These are phyloP conservation scores for Actinernus sp. DNA, from an alignment of 92 coral and sea anemone genomes.

Conservation along the genomic window DNA sequence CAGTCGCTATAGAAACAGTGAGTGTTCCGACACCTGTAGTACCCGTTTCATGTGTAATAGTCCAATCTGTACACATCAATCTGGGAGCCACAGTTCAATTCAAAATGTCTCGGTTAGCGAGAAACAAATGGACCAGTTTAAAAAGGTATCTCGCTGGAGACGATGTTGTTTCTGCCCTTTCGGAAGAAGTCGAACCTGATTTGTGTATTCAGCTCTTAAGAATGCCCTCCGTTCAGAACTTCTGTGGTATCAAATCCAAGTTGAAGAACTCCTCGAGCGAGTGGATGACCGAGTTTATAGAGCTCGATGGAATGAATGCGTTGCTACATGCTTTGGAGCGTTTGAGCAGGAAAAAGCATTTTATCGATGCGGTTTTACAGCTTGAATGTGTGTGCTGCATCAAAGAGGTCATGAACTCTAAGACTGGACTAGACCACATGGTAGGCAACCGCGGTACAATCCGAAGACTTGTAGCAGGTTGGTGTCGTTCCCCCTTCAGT, in stretches of 20 bases:
- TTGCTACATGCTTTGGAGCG: slow-evolving; percentile 74
- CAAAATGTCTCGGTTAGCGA: slow-evolving; percentile 1
- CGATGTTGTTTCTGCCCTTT: slow-evolving; percentile 7
- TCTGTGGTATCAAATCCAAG: slow-evolving; percentile 64
- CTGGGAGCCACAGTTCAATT: too few species aligned
- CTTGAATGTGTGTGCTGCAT: slow-evolving; percentile 82
- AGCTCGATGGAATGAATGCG: slow-evolving; percentile 76
- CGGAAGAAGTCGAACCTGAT: slow-evolving; percentile 52
- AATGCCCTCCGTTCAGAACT: slow-evolving; percentile 74
- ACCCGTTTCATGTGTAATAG: too few species aligned
- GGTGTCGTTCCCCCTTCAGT: background rate
- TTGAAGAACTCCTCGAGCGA: slow-evolving; percentile 56
- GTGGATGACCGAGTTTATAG: slow-evolving; percentile 79
- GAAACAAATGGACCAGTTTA: slow-evolving; percentile 57
- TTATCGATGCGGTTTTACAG: slow-evolving; percentile 69
- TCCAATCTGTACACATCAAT: too few species aligned
- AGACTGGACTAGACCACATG: slow-evolving; percentile 77
- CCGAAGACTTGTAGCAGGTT: slow-evolving; percentile 79
- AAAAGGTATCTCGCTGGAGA: slow-evolving; percentile 20
- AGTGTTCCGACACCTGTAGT: too few species aligned
- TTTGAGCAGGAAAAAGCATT: slow-evolving; percentile 47
- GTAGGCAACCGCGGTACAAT: slow-evolving; percentile 61
- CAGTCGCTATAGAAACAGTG: too few species aligned
- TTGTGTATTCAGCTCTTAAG: slow-evolving; percentile 67
- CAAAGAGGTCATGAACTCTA: slow-evolving; percentile 80